phyloP scores from a whole-genome alignment of 2,888 invertebrate genomes.

The Abscondita cerata region DNA sequence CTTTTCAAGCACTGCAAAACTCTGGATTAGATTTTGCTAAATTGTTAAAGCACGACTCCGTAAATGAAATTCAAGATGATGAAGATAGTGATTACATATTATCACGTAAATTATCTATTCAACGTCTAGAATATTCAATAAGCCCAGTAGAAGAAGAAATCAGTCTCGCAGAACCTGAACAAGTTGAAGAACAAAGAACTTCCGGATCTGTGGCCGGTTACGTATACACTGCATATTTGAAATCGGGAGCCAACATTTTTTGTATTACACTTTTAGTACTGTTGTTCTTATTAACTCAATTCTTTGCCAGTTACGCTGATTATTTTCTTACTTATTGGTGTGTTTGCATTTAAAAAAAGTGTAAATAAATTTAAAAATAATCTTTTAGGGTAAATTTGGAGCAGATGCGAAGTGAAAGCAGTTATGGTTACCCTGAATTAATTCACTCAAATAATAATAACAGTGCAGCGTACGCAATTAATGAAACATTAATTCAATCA shows the following conservation, averaged over 20 bases:
- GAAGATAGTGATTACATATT: constrained; percentile 38
- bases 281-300: constrained; percentile 73
- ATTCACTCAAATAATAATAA: neutral
- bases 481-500: too few species aligned
- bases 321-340: constrained; percentile 84
- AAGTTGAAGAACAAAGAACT: constrained; percentile 67
- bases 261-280: constrained; percentile 67
- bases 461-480: too few species aligned
- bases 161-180: constrained; percentile 42
- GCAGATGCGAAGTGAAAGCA: constrained; percentile 27
- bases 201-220: constrained; percentile 63
- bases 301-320: constrained; percentile 79
- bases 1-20: too few species aligned
- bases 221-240: constrained; percentile 75
- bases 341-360: constrained; percentile 39
- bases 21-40: too few species aligned
- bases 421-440: neutral
- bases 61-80: too few species aligned
- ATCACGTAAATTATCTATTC: constrained; percentile 33
- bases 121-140: constrained; percentile 64
- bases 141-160: constrained; percentile 55
- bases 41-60: too few species aligned
- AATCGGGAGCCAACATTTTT: constrained; percentile 75
- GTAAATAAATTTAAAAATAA: constrained; percentile 1
- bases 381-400: constrained; percentile 47